phyloP scores from a whole-genome alignment of 2,888 invertebrate species.

The Neuroscelio doddi region DNA sequence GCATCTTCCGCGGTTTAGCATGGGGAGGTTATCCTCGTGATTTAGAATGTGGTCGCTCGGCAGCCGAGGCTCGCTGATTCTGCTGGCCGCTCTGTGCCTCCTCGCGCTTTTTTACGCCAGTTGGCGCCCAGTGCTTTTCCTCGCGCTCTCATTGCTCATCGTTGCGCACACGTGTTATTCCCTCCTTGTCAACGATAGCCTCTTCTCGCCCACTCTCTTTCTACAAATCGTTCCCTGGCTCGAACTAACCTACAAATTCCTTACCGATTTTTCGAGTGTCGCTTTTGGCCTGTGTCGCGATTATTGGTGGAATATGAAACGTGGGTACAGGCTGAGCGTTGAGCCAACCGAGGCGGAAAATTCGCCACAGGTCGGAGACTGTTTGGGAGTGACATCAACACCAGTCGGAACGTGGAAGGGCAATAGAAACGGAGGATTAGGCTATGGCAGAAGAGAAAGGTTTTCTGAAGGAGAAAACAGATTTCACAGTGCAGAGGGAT shows the following conservation, averaged over 20 bases:
- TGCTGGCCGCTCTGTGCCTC: constrained; percentile 61
- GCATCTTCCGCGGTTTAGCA: no score
- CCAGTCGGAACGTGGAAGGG: constrained; percentile 11
- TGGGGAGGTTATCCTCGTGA: constrained; percentile 68
- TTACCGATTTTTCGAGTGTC: no score
- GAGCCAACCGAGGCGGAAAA: no score
- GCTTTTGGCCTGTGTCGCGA: not conserved
- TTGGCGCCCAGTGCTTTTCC: constrained; percentile 61
- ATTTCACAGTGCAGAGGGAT: constrained; percentile 52
- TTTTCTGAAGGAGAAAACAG: constrained; percentile 27
- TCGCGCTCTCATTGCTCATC: constrained; percentile 56
- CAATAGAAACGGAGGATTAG: constrained; percentile 18
- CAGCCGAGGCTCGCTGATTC: constrained; percentile 61
- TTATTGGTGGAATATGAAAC: no score
- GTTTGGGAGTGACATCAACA: constrained; percentile 28
- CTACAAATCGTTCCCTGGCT: constrained; percentile 11
- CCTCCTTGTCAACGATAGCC: constrained; percentile 62
- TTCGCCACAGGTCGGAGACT: constrained; percentile 14
- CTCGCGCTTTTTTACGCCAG: constrained; percentile 62
- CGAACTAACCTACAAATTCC: no score
- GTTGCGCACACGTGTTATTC: constrained; percentile 63
- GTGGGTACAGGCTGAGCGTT: no score
- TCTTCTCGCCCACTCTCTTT: constrained; percentile 52
- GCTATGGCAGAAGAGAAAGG: not conserved
- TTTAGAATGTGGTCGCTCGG: constrained; percentile 69